phyloP scores from a whole-genome alignment of 2,797 vertebrate species.

The Anolis apletophallus region DNA sequence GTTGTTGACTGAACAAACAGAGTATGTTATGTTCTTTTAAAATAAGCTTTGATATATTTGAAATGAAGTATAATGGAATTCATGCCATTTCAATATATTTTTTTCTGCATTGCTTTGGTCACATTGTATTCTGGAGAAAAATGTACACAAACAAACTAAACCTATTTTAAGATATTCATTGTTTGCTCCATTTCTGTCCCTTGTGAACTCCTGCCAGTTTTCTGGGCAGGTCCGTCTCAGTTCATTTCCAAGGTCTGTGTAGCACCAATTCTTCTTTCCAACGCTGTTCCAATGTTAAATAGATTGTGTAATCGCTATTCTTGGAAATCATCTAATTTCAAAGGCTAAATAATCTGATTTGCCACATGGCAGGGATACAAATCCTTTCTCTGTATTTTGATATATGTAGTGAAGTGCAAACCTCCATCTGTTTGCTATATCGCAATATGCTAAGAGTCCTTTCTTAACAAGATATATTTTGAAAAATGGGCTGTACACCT shows the following conservation, averaged over 20 bases:
- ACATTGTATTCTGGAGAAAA: neutral
- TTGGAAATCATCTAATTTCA: constrained; percentile 1
- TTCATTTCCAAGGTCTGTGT: neutral
- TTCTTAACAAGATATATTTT: neutral
- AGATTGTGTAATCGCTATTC: neutral
- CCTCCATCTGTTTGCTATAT: neutral
- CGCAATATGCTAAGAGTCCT: neutral
- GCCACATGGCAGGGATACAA: neutral
- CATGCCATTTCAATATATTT: neutral
- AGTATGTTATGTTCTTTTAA: neutral
- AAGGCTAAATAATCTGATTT: neutral
- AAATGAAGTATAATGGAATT: neutral
- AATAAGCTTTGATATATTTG: neutral
- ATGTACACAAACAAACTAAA: neutral
- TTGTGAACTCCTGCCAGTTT: neutral
- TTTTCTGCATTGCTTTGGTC: neutral
- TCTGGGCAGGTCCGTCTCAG: neutral
- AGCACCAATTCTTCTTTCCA: neutral
- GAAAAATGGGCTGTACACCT: neutral
- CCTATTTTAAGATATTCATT: neutral
- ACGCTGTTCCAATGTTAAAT: neutral
- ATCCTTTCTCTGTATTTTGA: neutral
- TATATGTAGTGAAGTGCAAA: neutral
- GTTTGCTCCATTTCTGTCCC: neutral
- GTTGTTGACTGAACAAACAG: neutral